Evolutionary conservation across 1,140 invertebrate genomes (phyloP).

Genomic region (Leptoteleia sp.): DNA sequence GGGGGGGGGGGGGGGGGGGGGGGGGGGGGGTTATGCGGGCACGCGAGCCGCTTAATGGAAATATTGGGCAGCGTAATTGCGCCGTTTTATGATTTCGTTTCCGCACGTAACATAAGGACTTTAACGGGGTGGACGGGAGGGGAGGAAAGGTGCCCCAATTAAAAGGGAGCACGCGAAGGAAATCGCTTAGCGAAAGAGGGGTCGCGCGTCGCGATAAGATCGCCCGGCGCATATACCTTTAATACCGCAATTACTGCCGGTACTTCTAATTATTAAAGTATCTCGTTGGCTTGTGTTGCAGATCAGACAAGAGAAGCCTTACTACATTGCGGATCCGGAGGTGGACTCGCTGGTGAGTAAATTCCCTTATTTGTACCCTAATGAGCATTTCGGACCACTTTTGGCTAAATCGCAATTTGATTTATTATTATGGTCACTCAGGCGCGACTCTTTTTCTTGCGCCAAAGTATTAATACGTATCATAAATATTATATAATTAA

Average conservation of each 20-base stretch:
- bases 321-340: slow-evolving; percentile 98
- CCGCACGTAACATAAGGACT: slow-evolving; percentile 65
- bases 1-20: too few relatives aligned
- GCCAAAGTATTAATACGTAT: slow-evolving; percentile 11
- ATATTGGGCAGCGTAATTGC: slow-evolving; percentile 4
- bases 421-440: slow-evolving; percentile 28
- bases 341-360: slow-evolving; percentile 98
- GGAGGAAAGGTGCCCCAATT: too few relatives aligned
- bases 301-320: slow-evolving; percentile 98
- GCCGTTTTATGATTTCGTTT: slow-evolving; percentile 67
- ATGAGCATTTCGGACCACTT: slow-evolving; percentile 58
- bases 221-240: slow-evolving; percentile 69
- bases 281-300: slow-evolving; percentile 85
- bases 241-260: slow-evolving; percentile 74
- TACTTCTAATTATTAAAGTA: slow-evolving; percentile 76
- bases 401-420: slow-evolving; percentile 52
- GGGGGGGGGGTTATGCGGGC: too few relatives aligned
- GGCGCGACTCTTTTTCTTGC: neutral
- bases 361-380: slow-evolving; percentile 66
- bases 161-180: slow-evolving; percentile 77
- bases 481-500: slow-evolving; percentile 45
- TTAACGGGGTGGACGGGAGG: slow-evolving; percentile 47
- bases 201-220: slow-evolving; percentile 66
- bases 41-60: too few relatives aligned
- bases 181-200: slow-evolving; percentile 74